Evolutionary conservation across 2,113 vertebrate genomes (phyloP), one percentile per base, ranked within the genome.

Genomic region (Murina feae): DNA sequence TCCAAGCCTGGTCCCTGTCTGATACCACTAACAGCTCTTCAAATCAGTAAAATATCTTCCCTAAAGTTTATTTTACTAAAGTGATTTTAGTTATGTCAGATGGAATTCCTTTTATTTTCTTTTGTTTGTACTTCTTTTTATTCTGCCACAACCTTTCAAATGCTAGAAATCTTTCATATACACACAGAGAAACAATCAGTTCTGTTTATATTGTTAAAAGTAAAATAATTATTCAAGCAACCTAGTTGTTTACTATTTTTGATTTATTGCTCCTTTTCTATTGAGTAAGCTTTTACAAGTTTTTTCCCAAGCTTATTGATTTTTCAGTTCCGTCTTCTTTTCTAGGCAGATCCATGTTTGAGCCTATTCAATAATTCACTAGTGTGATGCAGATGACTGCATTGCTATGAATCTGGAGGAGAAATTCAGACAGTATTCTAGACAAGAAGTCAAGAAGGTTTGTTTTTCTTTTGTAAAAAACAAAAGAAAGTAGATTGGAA

Each of bases 191-290:
- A 90, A 87, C 39, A 69, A 86, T 86, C 66, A 93, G 69, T 89
- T 84, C 80, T 39, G 37, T 53, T 82, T 58, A 78, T 84, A 14
- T 51, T 60, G 49, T 90, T 94, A 85, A 91, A 84, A 89, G 68
- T 71, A 89, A 89, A 96, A 90, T 1, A 84, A 96, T 96, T 95
- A 94, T 78, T 76, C 32, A 84, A 95, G 80, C 80, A 87, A 72
- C 39, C 42, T 32, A 4, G 30, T 37, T 92, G 78, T 89, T 93
- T 90, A 78, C 95, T 84, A 95, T 85, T 84, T 60, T 95, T 95
- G 91, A 94, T 85, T 91, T 93, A 90, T 71, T 94, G 74, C 69
- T 96, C 10, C 74, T 87, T 95, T 94, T 75, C 76, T 65, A 93
- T 79, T 96, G 60, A 95, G 30, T 82, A 93, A 74, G 47, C 37